A percentile compares a stretch with the other conserved stretches of the same genome.
phyloP scores from a whole-genome alignment of 2,888 invertebrate species.

The Synanthedon tipuliformis region DNA sequence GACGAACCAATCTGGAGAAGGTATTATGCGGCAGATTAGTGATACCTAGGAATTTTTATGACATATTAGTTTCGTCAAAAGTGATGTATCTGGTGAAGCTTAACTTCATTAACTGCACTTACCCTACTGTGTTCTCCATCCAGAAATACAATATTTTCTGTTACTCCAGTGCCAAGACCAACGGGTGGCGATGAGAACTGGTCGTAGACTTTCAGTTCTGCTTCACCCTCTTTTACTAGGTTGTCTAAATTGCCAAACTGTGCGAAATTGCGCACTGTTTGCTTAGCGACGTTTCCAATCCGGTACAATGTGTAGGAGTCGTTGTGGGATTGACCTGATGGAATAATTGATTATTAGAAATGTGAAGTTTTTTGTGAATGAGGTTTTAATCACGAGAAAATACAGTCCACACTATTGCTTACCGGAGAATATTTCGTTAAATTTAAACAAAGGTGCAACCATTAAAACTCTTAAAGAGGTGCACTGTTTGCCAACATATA shows the following conservation, averaged over 20 bases:
- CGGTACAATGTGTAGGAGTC: slow-evolving; percentile 81
- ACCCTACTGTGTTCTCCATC: slow-evolving; percentile 88
- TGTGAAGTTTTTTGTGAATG: neutral
- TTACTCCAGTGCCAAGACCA: slow-evolving; percentile 75
- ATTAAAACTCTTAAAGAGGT: too few species aligned
- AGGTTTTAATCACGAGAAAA: too few species aligned
- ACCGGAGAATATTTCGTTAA: too few species aligned
- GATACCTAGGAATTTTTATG: slow-evolving; percentile 61
- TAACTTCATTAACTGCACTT: slow-evolving; percentile 11
- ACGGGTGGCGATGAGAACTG: slow-evolving; percentile 86
- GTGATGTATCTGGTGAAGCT: neutral
- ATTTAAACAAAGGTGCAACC: too few species aligned
- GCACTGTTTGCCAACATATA: too few species aligned
- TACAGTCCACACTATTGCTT: too few species aligned
- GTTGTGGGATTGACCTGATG: slow-evolving; percentile 88
- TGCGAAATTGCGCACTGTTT: slow-evolving; percentile 83
- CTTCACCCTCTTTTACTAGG: slow-evolving; percentile 75
- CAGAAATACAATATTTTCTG: slow-evolving; percentile 85
- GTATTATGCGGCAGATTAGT: slow-evolving; percentile 68
- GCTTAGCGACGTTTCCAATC: slow-evolving; percentile 78
- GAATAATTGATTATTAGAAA: neutral
- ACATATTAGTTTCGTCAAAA: neutral
- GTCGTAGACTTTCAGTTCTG: slow-evolving; percentile 80
- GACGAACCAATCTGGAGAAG: slow-evolving; percentile 77
- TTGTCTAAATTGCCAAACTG: slow-evolving; percentile 85